A percentile compares a stretch with the other conserved stretches of the same genome.
These are phyloP conservation scores for Morone saxatilis DNA, from an alignment of 2,113 vertebrate species.

Conservation along the genomic window DNA sequence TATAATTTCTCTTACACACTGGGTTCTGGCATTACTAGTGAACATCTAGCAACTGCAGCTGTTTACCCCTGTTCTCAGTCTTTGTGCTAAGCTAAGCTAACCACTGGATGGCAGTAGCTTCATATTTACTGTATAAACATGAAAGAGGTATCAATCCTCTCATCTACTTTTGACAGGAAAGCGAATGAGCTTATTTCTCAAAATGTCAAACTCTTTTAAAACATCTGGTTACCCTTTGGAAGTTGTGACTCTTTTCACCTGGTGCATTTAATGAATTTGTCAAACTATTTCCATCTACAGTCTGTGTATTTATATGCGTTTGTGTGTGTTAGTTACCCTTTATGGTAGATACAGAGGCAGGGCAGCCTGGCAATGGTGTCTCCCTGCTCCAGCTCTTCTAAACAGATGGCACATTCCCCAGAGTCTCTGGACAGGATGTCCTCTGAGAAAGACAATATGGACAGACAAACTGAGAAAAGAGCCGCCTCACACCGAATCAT, in stretches of 20 bases:
- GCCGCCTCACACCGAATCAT: slow-evolving; percentile 10
- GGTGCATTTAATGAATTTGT: neutral
- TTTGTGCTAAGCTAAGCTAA: neutral
- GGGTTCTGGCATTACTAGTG: no score
- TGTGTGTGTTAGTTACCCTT: slow-evolving; percentile 86
- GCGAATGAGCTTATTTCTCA: neutral
- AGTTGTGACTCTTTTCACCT: neutral
- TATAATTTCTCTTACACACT: no score
- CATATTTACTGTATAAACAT: neutral
- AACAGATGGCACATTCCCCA: slow-evolving; percentile 98
- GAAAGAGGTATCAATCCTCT: no score
- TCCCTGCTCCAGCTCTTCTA: slow-evolving; percentile 96
- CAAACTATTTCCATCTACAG: neutral
- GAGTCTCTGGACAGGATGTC: slow-evolving; percentile 96
- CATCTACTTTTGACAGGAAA: neutral
- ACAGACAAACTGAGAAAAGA: slow-evolving; percentile 53
- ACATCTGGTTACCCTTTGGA: neutral
- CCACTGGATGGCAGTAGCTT: neutral
- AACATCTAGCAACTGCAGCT: no score
- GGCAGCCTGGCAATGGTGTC: slow-evolving; percentile 98
- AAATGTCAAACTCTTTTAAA: neutral
- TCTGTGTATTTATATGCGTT: neutral
- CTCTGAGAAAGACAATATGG: slow-evolving; percentile 85
- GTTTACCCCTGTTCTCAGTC: neutral
- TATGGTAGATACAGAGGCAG: slow-evolving; percentile 99